Conservation (phyloP, 2,113 vertebrate species). For the Danio rerio region DNA sequence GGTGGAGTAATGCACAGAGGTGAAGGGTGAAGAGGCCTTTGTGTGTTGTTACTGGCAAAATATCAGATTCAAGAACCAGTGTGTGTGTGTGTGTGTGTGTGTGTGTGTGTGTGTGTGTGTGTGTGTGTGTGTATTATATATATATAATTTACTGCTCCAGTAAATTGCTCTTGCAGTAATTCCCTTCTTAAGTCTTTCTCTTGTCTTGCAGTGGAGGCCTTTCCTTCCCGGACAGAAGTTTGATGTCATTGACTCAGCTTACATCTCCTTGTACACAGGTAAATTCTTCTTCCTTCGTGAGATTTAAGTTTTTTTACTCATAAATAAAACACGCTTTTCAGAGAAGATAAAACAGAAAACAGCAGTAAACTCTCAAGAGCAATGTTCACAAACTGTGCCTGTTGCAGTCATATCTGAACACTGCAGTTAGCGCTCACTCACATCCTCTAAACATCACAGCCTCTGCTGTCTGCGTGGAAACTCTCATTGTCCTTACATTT, state of each 20-base stretch:
- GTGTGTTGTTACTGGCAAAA: no score
- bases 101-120: no score
- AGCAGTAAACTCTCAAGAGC: background rate
- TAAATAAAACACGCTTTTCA: background rate
- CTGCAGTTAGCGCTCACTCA: conserved; percentile 17
- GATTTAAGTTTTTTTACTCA: background rate
- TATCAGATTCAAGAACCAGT: no score
- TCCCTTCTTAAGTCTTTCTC: conserved; percentile 8
- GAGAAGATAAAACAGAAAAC: background rate
- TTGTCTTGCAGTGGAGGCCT: conserved; percentile 87
- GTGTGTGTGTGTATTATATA: no score
- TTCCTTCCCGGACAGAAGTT: conserved; percentile 95
- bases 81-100: no score
- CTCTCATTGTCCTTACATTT: background rate
- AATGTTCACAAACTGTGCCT: background rate
- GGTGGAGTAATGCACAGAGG: no score
- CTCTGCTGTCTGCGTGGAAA: conserved; percentile 3
- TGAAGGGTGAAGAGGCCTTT: no score
- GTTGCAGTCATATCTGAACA: conserved; percentile 6
- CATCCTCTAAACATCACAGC: conserved; percentile 2
- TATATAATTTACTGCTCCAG: no score
- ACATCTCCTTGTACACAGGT: conserved; percentile 96
- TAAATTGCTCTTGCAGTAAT: background rate
- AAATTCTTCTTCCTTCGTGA: conserved; percentile 42
- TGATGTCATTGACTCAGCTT: conserved; percentile 89